Conservation (phyloP, 2,113 vertebrate genomes). For the Alaudala cheleensis region DNA sequence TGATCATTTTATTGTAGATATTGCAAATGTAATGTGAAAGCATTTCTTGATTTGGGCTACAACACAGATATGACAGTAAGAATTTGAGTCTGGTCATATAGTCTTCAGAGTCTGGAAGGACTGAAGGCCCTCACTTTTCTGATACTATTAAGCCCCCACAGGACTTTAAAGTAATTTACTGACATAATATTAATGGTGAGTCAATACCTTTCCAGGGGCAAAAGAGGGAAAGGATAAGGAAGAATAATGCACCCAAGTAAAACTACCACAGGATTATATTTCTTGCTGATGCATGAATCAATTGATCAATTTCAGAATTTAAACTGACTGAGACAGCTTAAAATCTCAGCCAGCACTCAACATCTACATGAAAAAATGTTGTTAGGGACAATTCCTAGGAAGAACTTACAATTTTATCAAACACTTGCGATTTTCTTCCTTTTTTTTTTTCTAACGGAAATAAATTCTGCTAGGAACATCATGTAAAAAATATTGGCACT, state of each 20-base stretch:
- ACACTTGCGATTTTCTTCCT: background rate
- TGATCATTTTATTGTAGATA: background rate
- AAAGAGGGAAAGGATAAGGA: background rate
- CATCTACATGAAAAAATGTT: background rate
- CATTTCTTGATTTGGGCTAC: background rate
- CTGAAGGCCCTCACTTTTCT: background rate
- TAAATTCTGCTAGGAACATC: background rate
- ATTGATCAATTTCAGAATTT: background rate
- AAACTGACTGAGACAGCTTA: background rate
- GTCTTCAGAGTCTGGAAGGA: background rate
- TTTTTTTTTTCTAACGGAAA: background rate
- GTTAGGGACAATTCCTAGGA: background rate
- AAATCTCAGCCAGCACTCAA: background rate
- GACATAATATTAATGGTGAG: background rate
- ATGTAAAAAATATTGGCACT: background rate
- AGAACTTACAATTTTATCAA: background rate
- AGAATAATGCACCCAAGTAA: background rate
- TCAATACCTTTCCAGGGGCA: background rate
- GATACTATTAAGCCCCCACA: background rate
- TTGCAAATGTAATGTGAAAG: background rate
- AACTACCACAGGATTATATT: background rate
- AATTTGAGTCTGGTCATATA: background rate
- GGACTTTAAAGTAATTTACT: background rate
- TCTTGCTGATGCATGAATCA: background rate
- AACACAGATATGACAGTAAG: background rate